Base-by-base conservation (phyloP, 1,140 invertebrate species). In the Akabosia matsudoensis region DNA sequence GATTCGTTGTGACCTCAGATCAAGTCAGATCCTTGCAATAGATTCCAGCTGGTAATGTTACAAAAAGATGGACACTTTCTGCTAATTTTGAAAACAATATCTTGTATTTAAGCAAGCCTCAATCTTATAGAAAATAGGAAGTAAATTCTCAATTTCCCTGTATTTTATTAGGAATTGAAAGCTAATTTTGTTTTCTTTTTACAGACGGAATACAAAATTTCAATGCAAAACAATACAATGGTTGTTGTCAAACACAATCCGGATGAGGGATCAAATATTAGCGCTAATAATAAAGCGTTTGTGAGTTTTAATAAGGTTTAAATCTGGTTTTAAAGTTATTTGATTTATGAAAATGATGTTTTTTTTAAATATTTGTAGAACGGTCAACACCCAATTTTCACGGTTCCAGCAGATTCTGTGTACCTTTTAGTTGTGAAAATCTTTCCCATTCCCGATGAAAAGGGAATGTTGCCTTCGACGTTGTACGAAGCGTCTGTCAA, bases 401-500 rank as follows among this genome's bases (percentile, higher is more conserved):
- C 76, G 24, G 71, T 81, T 37, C 78, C 74, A 1, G 67, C 73
- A n/a, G 86, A 87, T 83, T 86, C 85, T 26, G 82, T 86, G 72
- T 88, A 86, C 77, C 75, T 87, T n/a, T 83, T 87, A 70, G 78
- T 87, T n/a, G 61, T 87, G 26, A 77, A 82, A 31, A 83, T 86
- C 33, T 70, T 76, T 77, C 54, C 79, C 37, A 67, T 75, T 67
- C 7, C 45, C 24, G n/a, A 22, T 24, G 33, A 24, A n/a, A 34
- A n/a, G 56, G 26, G n/a, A n/a, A n/a, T 14, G 77, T 61, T 61
- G 7, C 24, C 31, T 31, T 4, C 78, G 22, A 61, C 28, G 24
- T 71, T 81, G 3, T 89, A 88, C 82, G 84, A 82, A 71, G 86
- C 89, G 13, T 81, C 83, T 45, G 87, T 91, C 10, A 86, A 90